A percentile compares a stretch with the other conserved stretches of the same genome.
Conservation (phyloP, 2,797 vertebrate species). For the Anas flavirostris region DNA sequence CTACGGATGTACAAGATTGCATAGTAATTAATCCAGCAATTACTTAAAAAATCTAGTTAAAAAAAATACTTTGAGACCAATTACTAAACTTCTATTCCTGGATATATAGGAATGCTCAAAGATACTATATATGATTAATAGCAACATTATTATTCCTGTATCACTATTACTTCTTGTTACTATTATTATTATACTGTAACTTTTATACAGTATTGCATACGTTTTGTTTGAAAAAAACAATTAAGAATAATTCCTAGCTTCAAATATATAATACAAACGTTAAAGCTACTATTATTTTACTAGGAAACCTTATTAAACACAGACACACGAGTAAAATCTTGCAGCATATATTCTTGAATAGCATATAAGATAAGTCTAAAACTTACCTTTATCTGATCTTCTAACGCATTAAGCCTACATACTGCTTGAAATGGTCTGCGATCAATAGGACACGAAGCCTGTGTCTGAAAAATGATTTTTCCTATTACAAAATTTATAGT, state of each 20-base stretch:
- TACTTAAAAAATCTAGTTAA: neutral
- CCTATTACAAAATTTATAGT: neutral
- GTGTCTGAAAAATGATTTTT: slow-evolving; percentile 80
- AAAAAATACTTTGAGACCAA: neutral
- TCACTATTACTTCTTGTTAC: no score
- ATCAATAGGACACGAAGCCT: slow-evolving; percentile 93
- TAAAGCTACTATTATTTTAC: neutral
- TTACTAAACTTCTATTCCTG: neutral
- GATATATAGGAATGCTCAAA: neutral
- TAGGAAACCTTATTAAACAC: neutral
- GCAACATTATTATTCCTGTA: neutral
- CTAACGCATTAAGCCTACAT: slow-evolving; percentile 82
- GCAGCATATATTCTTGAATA: neutral
- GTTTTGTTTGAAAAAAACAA: neutral
- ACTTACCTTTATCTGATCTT: slow-evolving; percentile 86
- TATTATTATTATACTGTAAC: no score
- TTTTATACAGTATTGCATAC: no score
- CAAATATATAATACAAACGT: neutral
- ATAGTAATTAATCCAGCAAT: neutral
- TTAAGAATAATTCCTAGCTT: neutral
- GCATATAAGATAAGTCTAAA: neutral
- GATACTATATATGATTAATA: neutral
- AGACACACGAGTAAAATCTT: neutral
- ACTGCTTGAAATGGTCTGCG: slow-evolving; percentile 89
- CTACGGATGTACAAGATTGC: neutral